Base-by-base conservation (phyloP, 1,140 invertebrate species). In the Asobara japonica region DNA sequence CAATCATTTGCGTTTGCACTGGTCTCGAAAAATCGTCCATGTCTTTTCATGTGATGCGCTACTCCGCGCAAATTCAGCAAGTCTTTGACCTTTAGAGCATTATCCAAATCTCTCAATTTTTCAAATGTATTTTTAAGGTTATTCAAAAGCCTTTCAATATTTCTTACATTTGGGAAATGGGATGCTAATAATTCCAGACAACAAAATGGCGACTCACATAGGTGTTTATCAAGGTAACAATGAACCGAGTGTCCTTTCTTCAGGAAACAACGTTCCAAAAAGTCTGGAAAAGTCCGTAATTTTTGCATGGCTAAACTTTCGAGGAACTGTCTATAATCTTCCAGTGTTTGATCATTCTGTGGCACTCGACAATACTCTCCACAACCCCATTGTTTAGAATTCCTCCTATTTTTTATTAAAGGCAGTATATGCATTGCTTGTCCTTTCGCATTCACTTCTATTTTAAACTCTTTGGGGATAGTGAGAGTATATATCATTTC, bases 121-220 rank as follows among this genome's bases (percentile, higher is more conserved):
- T 30, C 6, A 22, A 41, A 25, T 1, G 13, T 30, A 8, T 20
- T 0, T 31, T 27, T 16, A 7, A 65, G 20, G 8, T 20, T 31
- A 71, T 71, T 48, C 13, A 65, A 29, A 11, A 20, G 13, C 20
- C 62, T 22, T 65, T 71, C 56, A 6, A 71, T 51, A 4, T 29
- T 62, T 65, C 62, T 20, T 25, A 66, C 70, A 16, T 25, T 38
- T 45, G 62, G 29, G 45, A 72, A 66, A 72, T 72, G 64, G 7
- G 70, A 30, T 8, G 70, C 16, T 72, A 72, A 41, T 25, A 66
- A 6, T 6, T 72, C 27, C 13, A 72, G 4, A 10, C 41, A 45
- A 18, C 60, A 20, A 51, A 48, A 48, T 3, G 7, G n/a, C 13
- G 38, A 66, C 20, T 30, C n/a, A 27, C 70, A 72, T 29, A 0